Evolutionary conservation across 2,888 invertebrate genomes (phyloP).

Genomic region (Monopis laevigella): DNA sequence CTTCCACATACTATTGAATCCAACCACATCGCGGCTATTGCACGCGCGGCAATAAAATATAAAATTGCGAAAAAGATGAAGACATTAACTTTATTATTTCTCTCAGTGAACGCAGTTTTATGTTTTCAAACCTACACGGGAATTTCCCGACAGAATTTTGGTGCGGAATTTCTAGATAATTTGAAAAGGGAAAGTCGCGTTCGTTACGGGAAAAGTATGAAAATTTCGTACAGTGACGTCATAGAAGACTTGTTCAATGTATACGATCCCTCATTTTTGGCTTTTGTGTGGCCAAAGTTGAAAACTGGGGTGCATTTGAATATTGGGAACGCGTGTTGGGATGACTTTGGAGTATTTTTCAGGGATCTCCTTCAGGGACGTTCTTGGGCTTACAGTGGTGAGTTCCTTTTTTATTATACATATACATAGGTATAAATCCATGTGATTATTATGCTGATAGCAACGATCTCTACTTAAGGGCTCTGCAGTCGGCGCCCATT

Average conservation of each 20-base stretch:
- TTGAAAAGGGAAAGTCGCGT: conserved; percentile 5
- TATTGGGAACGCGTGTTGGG: conserved; percentile 47
- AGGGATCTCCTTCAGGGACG: conserved; percentile 48
- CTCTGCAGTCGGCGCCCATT: no score
- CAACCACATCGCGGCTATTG: not conserved
- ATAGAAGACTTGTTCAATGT: conserved; percentile 50
- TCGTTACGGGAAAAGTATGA: not conserved
- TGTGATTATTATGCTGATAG: no score
- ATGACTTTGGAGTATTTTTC: conserved; percentile 47
- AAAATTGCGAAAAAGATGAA: conserved; percentile 3
- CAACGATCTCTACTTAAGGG: no score
- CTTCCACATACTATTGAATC: not conserved
- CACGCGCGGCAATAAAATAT: conserved; percentile 8
- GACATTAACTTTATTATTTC: conserved; percentile 1
- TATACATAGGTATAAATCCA: no score
- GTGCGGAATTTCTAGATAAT: conserved; percentile 5
- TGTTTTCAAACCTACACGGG: conserved; percentile 4
- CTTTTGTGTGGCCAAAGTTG: conserved; percentile 54
- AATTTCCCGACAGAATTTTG: conserved; percentile 8
- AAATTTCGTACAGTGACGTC: conserved; percentile 24
- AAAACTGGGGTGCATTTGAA: conserved; percentile 44
- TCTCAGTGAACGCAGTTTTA: not conserved
- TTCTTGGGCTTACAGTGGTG: conserved; percentile 62
- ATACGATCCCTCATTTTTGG: conserved; percentile 52
- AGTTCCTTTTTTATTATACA: conserved; percentile 24